These are phyloP conservation scores for Dendrolimus houi DNA, from an alignment of 2,888 invertebrate genomes.

Conservation along the genomic window DNA sequence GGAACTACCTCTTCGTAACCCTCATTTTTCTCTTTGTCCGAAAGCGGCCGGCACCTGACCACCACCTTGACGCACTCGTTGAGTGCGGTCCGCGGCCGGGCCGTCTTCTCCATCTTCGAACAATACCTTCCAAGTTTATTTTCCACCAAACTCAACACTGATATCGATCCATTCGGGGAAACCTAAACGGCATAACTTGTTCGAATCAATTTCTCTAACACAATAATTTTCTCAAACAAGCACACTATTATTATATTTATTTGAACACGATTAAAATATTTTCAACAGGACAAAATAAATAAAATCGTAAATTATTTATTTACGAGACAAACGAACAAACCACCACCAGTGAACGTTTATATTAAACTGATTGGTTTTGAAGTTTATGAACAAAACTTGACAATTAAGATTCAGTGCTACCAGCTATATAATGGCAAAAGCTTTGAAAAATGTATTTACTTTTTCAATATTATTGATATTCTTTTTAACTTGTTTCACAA, in stretches of 20 bases:
- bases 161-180: slow-evolving; percentile 71
- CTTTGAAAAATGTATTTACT: too few species aligned
- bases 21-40: slow-evolving; percentile 86
- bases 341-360: slow-evolving; percentile 45
- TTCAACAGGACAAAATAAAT: slow-evolving; percentile 55
- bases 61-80: slow-evolving; percentile 97
- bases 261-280: slow-evolving; percentile 24
- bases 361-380: slow-evolving; percentile 47
- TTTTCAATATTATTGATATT: too few species aligned
- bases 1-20: slow-evolving; percentile 79
- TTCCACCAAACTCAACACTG: slow-evolving; percentile 47
- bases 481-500: too few species aligned
- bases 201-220: slow-evolving; percentile 26
- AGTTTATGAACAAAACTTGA: background rate
- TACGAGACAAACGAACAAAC: slow-evolving; percentile 34
- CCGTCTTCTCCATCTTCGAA: slow-evolving; percentile 66
- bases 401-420: too few species aligned
- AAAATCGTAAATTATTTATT: slow-evolving; percentile 55
- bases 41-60: slow-evolving; percentile 97
- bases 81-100: slow-evolving; percentile 68
- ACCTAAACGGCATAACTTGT: slow-evolving; percentile 62
- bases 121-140: slow-evolving; percentile 41
- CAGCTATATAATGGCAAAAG: too few species aligned
- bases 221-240: slow-evolving; percentile 10
- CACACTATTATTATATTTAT: slow-evolving; percentile 21